These are phyloP conservation scores for Adelognathus sp. DNA, from an alignment of 2,888 invertebrate species.

Conservation along the genomic window DNA sequence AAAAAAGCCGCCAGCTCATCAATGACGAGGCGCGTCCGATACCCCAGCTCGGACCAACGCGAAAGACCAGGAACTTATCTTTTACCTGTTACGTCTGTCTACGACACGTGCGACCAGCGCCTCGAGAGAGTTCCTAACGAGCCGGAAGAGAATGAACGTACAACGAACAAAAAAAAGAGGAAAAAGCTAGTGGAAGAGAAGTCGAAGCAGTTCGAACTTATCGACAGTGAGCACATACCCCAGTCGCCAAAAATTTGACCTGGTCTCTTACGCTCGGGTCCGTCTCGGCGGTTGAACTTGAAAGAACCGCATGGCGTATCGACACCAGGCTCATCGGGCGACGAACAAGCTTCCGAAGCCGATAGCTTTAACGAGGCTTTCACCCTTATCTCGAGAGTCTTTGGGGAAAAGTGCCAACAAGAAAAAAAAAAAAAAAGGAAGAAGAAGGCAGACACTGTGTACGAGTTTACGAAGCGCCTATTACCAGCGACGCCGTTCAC, in stretches of 20 bases:
- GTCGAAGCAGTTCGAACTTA: constrained; percentile 33
- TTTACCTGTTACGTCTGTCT: constrained; percentile 11
- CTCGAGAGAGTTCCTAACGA: background rate
- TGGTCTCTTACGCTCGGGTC: background rate
- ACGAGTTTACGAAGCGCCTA: background rate
- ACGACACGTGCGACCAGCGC: background rate
- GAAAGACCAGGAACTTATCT: background rate
- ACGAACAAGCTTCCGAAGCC: constrained; percentile 29
- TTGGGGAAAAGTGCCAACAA: background rate
- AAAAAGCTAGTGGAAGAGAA: constrained; percentile 16
- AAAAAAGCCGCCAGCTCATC: constrained; percentile 36
- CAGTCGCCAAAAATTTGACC: constrained; percentile 16
- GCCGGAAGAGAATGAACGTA: background rate
- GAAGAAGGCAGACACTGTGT: background rate
- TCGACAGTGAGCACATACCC: background rate
- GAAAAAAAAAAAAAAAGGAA: background rate
- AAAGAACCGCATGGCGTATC: constrained; percentile 23
- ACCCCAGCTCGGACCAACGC: background rate
- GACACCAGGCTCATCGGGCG: constrained; percentile 23
- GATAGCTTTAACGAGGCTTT: constrained; percentile 26
- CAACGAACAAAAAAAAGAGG: constrained; percentile 1
- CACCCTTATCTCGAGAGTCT: constrained; percentile 17
- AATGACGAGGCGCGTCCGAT: constrained; percentile 10
- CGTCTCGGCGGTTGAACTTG: constrained; percentile 20
- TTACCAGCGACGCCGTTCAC: background rate